These are phyloP conservation scores for Ivindomyrus marchei DNA, from an alignment of 2,113 vertebrate species.

Conservation along the genomic window DNA sequence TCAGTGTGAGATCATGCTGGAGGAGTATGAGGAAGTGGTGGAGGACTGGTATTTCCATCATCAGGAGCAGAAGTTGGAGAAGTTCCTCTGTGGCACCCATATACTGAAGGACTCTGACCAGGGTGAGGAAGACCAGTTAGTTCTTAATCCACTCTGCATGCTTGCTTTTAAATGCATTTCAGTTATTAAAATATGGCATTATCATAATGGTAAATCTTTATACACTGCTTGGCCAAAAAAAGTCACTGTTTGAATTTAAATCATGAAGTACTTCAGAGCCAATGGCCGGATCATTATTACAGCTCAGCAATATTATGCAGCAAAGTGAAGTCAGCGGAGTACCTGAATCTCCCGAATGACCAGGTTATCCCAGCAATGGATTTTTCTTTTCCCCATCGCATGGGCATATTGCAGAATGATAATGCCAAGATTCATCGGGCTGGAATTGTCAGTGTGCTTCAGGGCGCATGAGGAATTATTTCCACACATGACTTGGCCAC, in stretches of 20 bases:
- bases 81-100: constrained; percentile 67
- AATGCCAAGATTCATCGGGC: neutral
- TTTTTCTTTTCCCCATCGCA: neutral
- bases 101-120: constrained; percentile 59
- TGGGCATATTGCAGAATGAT: neutral
- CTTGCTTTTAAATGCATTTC: neutral
- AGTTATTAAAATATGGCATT: neutral
- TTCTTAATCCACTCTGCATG: neutral
- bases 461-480: neutral
- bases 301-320: neutral
- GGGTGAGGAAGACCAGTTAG: constrained; percentile 47
- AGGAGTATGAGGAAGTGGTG: constrained; percentile 70
- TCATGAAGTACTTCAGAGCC: neutral
- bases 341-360: neutral
- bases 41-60: constrained; percentile 82
- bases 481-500: neutral
- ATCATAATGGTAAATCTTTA: neutral
- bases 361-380: neutral
- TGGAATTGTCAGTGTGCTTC: neutral
- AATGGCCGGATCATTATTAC: neutral
- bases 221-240: neutral
- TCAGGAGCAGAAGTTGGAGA: constrained; percentile 68
- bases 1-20: constrained; percentile 80
- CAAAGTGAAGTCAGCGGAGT: neutral
- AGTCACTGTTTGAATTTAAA: neutral